Conservation (phyloP, 1,140 invertebrate species). For the Drosophila equinoxialis region DNA sequence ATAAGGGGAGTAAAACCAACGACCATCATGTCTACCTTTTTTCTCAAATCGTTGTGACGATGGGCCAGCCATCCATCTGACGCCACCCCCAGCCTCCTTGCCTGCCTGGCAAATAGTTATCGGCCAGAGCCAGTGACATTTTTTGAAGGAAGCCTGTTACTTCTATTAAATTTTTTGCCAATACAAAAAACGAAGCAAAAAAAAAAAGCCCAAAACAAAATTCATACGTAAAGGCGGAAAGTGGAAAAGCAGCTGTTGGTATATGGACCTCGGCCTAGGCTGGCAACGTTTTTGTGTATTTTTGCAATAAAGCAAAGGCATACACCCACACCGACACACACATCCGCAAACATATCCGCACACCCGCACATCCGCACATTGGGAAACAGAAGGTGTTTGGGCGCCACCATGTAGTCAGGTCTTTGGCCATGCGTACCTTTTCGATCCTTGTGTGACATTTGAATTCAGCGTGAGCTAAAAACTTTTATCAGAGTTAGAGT, state of each 20-base stretch:
- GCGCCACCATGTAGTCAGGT: conserved; percentile 4
- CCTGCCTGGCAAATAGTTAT: conserved; percentile 65
- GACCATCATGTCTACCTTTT: conserved; percentile 21
- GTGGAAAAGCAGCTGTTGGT: conserved; percentile 66
- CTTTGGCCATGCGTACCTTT: conserved; percentile 76
- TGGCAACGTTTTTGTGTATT: conserved; percentile 53
- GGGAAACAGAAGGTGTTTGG: neutral
- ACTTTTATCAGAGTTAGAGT: conserved; percentile 14
- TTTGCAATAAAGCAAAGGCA: conserved; percentile 66
- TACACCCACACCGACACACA: neutral
- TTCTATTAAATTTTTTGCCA: conserved; percentile 64
- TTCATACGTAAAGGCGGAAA: conserved; percentile 20
- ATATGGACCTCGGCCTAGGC: conserved; percentile 2
- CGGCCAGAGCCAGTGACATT: conserved; percentile 72
- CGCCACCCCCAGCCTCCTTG: conserved; percentile 19
- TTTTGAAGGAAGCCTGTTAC: conserved; percentile 62
- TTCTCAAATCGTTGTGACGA: neutral
- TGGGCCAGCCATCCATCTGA: conserved; percentile 3
- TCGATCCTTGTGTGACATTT: conserved; percentile 81
- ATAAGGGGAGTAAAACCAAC: neutral
- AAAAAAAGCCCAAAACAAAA: conserved; percentile 10
- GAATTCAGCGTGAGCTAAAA: conserved; percentile 63
- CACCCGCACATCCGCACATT: neutral
- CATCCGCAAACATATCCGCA: neutral
- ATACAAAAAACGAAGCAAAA: conserved; percentile 2